A percentile compares a stretch with the other conserved stretches of the same genome.
Evolutionary conservation across 1,140 invertebrate species (phyloP).

Genomic region (Drosophila hydei): DNA sequence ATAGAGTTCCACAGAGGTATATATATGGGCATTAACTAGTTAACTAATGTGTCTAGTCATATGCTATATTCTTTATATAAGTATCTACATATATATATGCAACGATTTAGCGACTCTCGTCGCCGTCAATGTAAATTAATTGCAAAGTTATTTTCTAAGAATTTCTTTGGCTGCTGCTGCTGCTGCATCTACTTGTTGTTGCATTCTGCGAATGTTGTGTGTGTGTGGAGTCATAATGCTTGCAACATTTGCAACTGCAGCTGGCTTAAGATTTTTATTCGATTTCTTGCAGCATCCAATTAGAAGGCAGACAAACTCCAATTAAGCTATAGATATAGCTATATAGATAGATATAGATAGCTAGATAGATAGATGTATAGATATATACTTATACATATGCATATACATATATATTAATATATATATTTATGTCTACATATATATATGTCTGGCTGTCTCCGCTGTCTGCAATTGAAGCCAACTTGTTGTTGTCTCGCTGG

Average conservation of each 20-base stretch:
- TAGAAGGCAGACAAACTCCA: conserved; percentile 49
- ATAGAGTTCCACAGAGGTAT: too few relatives aligned
- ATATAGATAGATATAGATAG: conserved; percentile 21
- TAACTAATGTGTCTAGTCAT: conserved; percentile 6
- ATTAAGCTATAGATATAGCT: conserved; percentile 54
- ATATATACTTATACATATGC: too few relatives aligned
- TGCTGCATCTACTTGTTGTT: background rate
- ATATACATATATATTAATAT: conserved; percentile 1
- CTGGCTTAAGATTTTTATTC: conserved; percentile 22
- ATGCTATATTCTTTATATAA: conserved; percentile 8
- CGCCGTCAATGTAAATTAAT: conserved; percentile 42
- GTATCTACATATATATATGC: conserved; percentile 11
- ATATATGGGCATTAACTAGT: background rate
- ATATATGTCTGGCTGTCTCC: conserved; percentile 39
- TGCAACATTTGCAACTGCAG: conserved; percentile 7
- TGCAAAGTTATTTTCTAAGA: conserved; percentile 38
- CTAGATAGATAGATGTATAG: conserved; percentile 12
- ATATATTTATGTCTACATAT: conserved; percentile 22
- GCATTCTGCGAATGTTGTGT: conserved; percentile 12
- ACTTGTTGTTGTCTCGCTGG: conserved; percentile 40
- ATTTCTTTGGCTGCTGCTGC: conserved; percentile 11
- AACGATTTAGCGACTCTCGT: conserved; percentile 12
- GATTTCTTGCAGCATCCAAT: conserved; percentile 27
- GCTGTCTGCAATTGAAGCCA: conserved; percentile 41
- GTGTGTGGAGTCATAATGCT: background rate